Base-by-base conservation (phyloP, 2,797 vertebrate genomes). In the Remorina albescens region DNA sequence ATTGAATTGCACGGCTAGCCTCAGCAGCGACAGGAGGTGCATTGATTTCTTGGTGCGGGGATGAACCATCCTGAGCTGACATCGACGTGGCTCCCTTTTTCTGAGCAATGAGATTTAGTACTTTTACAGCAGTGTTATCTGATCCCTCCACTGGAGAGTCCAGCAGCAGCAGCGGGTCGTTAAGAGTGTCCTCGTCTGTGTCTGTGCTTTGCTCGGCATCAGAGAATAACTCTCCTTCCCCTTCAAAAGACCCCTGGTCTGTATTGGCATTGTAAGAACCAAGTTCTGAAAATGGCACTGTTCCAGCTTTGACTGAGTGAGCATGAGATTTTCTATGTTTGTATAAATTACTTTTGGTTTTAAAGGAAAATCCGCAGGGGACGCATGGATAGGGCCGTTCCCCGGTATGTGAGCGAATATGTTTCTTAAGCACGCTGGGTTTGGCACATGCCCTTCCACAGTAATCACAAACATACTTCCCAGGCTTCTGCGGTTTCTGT, bases 301-400 rank as follows among this genome's bases (percentile, higher is more conserved):
- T 85, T 70, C 97, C 97, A 55, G 98, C 97, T 95, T 99, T 99
- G 89, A 99, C 97, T 9, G 96, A 96, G 87, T 99, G 98, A 81
- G 98, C 97, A 77, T 99, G 98, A 36, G 98, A 99, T 91, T 99
- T 99, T 88, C 98, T 95, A 94, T 99, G 98, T 95, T 99, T 99
- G 93, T 99, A 99, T 76, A 99, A 94, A 91, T 99, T 99, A 90
- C 98, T 99, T 93, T 99, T 99, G 0, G 98, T 99, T 95, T 99
- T 99, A 90, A 99, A 99, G 63, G 98, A 99, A 92, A 99, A 99
- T 58, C 98, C 98, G 60, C 98, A 99, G 57, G 98, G 98, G 83
- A 97, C 90, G 79, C 98, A 99, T 0, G 98, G 98, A 76, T 99
- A 99, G 0, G 98, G 98, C 75, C 98, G 94, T 83, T 99, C 98